phyloP scores from a whole-genome alignment of 1,140 invertebrate species.

The Copidosoma floridanum region DNA sequence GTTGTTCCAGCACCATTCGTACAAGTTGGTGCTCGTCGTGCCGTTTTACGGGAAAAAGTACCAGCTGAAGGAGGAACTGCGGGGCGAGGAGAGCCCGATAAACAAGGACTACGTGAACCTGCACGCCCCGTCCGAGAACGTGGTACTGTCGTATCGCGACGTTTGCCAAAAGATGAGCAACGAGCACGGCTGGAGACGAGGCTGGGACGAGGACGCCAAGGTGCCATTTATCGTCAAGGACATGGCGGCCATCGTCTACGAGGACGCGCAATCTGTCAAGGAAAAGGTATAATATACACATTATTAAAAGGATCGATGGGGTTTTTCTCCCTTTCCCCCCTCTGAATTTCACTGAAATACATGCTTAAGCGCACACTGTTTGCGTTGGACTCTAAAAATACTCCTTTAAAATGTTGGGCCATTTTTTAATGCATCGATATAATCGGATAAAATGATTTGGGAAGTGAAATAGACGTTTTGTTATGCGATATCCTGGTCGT shows the following conservation, averaged over 20 bases:
- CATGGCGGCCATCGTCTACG: neutral
- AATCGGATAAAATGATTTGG: too few species aligned
- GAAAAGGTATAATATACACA: slow-evolving; percentile 7
- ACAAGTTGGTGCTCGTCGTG: slow-evolving; percentile 7
- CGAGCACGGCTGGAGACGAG: neutral
- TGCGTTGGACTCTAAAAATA: too few species aligned
- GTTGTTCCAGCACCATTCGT: neutral
- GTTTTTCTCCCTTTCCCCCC: too few species aligned
- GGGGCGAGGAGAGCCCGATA: slow-evolving; percentile 6
- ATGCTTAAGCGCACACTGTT: too few species aligned
- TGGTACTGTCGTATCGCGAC: neutral
- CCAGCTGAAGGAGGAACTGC: neutral
- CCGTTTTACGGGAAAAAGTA: slow-evolving; percentile 19
- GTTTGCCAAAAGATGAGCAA: slow-evolving; percentile 7
- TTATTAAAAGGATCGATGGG: too few species aligned
- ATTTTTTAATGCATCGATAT: too few species aligned
- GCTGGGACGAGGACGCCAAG: neutral
- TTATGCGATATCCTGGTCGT: too few species aligned
- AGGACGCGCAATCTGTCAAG: slow-evolving; percentile 4
- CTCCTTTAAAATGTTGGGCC: too few species aligned
- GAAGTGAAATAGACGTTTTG: too few species aligned
- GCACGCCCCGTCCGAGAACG: neutral
- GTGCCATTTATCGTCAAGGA: slow-evolving; percentile 2
- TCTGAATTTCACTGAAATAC: too few species aligned
- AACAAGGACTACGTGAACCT: neutral